phyloP scores from a whole-genome alignment of 1,140 invertebrate genomes.

The Phenacoccus solenopsis region DNA sequence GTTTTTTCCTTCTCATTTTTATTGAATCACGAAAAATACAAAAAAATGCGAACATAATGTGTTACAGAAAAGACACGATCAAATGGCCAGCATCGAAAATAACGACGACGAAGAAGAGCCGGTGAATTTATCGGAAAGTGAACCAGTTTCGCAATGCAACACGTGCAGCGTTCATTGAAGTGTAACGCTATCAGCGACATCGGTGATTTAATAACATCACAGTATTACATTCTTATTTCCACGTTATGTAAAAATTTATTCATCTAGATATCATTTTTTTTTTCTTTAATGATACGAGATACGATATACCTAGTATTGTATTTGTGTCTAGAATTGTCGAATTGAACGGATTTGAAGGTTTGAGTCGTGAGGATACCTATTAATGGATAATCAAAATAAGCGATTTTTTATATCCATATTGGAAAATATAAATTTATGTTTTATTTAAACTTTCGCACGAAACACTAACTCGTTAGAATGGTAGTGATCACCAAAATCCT shows the following conservation, averaged over 20 bases:
- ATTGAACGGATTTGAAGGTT: no score
- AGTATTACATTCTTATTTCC: background rate
- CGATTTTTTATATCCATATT: background rate
- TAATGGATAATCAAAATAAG: background rate
- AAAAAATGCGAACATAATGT: no score
- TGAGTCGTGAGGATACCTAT: background rate
- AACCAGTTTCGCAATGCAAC: background rate
- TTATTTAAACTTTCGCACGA: background rate
- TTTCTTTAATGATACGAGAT: background rate
- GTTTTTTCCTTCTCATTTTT: no score
- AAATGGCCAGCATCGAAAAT: background rate
- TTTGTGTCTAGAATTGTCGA: no score
- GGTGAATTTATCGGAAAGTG: conserved; percentile 5
- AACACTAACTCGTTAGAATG: background rate
- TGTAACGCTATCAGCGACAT: background rate
- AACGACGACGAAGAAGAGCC: background rate
- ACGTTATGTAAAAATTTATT: background rate
- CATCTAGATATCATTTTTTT: background rate
- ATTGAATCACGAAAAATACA: no score
- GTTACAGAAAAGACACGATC: conserved; percentile 8
- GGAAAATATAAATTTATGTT: no score
- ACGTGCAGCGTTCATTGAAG: background rate
- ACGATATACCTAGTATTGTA: background rate
- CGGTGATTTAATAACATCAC: background rate
- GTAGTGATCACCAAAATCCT: background rate